Evolutionary conservation across 2,888 invertebrate genomes (phyloP).

Genomic region (Chloroclysta siterata): DNA sequence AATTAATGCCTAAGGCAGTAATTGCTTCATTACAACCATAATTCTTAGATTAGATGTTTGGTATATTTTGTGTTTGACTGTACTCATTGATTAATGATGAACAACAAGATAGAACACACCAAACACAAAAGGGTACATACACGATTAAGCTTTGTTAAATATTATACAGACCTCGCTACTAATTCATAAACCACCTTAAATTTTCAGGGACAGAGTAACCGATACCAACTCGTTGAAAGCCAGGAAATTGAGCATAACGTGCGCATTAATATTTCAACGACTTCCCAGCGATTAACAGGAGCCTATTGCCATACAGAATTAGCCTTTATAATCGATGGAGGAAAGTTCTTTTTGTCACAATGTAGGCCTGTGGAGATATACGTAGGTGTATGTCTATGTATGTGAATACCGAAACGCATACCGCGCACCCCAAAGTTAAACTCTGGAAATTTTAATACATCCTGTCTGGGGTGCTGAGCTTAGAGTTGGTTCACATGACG

Average conservation of each 20-base stretch:
- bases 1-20: too few relatives aligned
- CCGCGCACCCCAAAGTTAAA: constrained; percentile 71
- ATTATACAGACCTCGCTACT: constrained; percentile 36
- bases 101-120: too few relatives aligned
- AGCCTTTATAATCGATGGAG: constrained; percentile 34
- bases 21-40: too few relatives aligned
- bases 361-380: constrained; percentile 46
- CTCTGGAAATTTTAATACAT: constrained; percentile 76
- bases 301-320: constrained; percentile 41
- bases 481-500: constrained; percentile 52
- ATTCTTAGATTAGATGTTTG: too few relatives aligned
- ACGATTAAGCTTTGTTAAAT: constrained; percentile 18
- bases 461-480: constrained; percentile 58
- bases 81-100: too few relatives aligned
- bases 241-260: constrained; percentile 83
- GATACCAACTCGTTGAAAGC: constrained; percentile 76
- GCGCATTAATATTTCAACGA: constrained; percentile 80
- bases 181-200: constrained; percentile 58
- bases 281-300: constrained; percentile 73
- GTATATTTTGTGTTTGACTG: too few relatives aligned
- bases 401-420: constrained; percentile 68
- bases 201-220: constrained; percentile 71
- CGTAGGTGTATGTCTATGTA: constrained; percentile 53
- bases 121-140: too few relatives aligned
- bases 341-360: constrained; percentile 47